Conservation (phyloP, 2,888 invertebrate genomes). For the Electrophaes corylata region DNA sequence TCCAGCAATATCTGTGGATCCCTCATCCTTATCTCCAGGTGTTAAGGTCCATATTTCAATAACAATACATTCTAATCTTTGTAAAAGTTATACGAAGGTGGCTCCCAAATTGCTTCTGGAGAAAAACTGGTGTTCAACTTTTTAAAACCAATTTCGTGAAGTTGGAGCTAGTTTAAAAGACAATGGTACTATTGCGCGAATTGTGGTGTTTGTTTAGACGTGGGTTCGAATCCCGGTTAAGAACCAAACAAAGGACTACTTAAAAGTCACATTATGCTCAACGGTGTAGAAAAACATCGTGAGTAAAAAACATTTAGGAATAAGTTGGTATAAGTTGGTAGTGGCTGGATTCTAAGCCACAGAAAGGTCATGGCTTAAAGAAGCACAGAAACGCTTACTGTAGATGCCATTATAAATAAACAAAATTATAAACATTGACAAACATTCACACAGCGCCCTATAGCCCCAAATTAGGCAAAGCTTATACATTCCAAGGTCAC, state of each 20-base stretch:
- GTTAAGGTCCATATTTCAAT: slow-evolving; percentile 22
- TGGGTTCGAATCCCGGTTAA: neutral
- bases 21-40: slow-evolving; percentile 19
- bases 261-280: neutral
- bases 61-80: slow-evolving; percentile 32
- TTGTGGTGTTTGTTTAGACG: slow-evolving; percentile 6
- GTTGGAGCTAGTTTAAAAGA: slow-evolving; percentile 33
- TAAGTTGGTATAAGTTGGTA: too few relatives aligned
- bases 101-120: slow-evolving; percentile 37
- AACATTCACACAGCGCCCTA: too few relatives aligned
- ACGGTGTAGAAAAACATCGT: neutral
- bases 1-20: slow-evolving; percentile 52
- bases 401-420: too few relatives aligned
- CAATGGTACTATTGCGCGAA: slow-evolving; percentile 23
- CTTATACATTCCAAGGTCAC: too few relatives aligned
- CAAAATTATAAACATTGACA: too few relatives aligned
- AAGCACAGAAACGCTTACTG: too few relatives aligned
- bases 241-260: neutral
- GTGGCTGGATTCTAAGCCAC: too few relatives aligned
- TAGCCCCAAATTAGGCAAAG: too few relatives aligned
- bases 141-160: slow-evolving; percentile 39
- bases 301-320: too few relatives aligned
- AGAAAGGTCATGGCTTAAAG: too few relatives aligned
- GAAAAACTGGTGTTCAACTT: slow-evolving; percentile 38
- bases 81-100: neutral